phyloP scores from a whole-genome alignment of 1,140 invertebrate genomes.

The Diachasmimorpha longicaudata region DNA sequence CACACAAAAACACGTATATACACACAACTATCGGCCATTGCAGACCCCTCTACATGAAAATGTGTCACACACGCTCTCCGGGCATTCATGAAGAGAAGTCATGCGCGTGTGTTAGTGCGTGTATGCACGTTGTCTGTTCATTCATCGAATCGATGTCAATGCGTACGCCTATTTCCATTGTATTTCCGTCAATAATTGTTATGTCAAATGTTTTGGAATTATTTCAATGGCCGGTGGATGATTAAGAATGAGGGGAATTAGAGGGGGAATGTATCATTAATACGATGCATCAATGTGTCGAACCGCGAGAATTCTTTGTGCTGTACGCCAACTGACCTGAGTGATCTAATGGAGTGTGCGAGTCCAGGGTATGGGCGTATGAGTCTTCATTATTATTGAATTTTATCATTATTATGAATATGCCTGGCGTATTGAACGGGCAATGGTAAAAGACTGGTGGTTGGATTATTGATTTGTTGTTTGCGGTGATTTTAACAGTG shows the following conservation, averaged over 20 bases:
- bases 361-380: constrained; percentile 19
- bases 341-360: constrained; percentile 22
- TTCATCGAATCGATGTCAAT: constrained; percentile 50
- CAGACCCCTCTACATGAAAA: constrained; percentile 1
- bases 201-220: neutral
- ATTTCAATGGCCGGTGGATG: neutral
- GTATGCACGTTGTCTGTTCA: constrained; percentile 41
- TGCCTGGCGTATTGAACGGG: neutral
- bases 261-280: neutral
- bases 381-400: neutral
- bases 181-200: constrained; percentile 5
- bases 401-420: neutral
- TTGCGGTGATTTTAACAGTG: constrained; percentile 69
- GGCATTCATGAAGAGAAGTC: constrained; percentile 28
- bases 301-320: neutral
- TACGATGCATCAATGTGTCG: neutral
- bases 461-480: neutral
- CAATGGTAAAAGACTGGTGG: neutral
- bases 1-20: constrained; percentile 11
- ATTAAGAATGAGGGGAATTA: neutral
- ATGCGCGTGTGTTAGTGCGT: constrained; percentile 32
- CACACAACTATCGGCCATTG: neutral
- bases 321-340: constrained; percentile 15
- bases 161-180: constrained; percentile 38
- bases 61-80: constrained; percentile 14